These are phyloP conservation scores for Tridacna crocea DNA, from an alignment of 2,888 invertebrate genomes.

Conservation along the genomic window DNA sequence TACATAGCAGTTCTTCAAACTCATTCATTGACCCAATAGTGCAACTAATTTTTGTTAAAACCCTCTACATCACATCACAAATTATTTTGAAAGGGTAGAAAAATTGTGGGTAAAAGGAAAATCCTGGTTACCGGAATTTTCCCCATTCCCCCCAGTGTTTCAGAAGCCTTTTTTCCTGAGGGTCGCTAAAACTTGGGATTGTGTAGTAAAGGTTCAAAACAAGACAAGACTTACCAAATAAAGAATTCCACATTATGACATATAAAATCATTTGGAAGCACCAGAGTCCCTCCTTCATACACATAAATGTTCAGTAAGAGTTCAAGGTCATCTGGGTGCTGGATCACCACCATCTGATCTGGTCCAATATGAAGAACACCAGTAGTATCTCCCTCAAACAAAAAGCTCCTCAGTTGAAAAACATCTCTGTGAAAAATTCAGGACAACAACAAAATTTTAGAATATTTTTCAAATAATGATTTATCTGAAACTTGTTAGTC, in stretches of 20 bases:
- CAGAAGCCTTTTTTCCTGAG: no score
- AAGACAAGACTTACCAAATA: constrained; percentile 59
- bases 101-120: no score
- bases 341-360: constrained; percentile 65
- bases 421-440: background rate
- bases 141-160: no score
- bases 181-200: no score
- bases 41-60: no score
- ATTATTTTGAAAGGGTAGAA: no score
- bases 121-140: no score
- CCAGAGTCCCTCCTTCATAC: constrained; percentile 70
- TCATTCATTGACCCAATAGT: no score
- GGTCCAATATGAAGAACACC: constrained; percentile 72
- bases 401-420: constrained; percentile 55
- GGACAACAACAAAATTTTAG: background rate
- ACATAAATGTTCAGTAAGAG: constrained; percentile 71
- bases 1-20: no score
- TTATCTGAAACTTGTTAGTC: background rate
- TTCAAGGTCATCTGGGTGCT: constrained; percentile 70
- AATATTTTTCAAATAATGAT: background rate
- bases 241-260: constrained; percentile 65
- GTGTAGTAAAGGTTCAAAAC: no score
- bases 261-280: constrained; percentile 69
- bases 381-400: constrained; percentile 69
- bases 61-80: no score